Conservation (phyloP, 2,888 invertebrate genomes). For the Calephelis perditalis region DNA sequence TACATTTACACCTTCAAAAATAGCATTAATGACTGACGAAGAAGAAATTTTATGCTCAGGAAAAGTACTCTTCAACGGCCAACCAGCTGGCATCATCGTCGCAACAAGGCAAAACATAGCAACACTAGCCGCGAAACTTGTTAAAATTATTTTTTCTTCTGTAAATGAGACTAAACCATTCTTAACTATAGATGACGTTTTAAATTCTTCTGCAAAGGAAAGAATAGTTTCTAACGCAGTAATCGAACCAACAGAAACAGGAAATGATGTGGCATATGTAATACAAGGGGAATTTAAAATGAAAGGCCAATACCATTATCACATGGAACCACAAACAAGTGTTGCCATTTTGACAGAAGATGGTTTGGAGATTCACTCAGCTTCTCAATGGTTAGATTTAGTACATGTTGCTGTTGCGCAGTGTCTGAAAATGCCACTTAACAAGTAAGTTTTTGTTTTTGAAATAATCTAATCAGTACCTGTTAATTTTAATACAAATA, state of each 20-base stretch:
- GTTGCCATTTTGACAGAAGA: constrained; percentile 83
- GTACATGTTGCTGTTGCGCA: constrained; percentile 76
- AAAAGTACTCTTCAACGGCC: constrained; percentile 77
- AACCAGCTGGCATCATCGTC: constrained; percentile 81
- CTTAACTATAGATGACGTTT: constrained; percentile 50
- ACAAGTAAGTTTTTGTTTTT: constrained; percentile 54
- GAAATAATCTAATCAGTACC: too few species aligned
- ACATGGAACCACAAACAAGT: constrained; percentile 85
- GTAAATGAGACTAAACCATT: constrained; percentile 50
- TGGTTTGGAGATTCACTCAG: constrained; percentile 81
- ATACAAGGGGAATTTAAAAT: constrained; percentile 76
- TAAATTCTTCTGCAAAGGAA: constrained; percentile 50
- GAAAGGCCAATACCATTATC: constrained; percentile 84
- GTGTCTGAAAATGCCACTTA: constrained; percentile 73
- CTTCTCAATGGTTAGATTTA: constrained; percentile 82
- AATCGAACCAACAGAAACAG: constrained; percentile 51
- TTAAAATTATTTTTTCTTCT: constrained; percentile 66
- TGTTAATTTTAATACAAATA: too few species aligned
- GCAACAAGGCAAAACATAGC: constrained; percentile 77
- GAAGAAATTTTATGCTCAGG: constrained; percentile 61
- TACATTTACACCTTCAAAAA: constrained; percentile 55
- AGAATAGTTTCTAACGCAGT: constrained; percentile 43
- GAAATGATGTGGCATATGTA: constrained; percentile 54
- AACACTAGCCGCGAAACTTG: constrained; percentile 71
- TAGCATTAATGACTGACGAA: constrained; percentile 38